Percentiles rank a stretch among this genome's conserved stretches.
Evolutionary conservation across 2,113 vertebrate genomes (phyloP).

Genomic region (Brachyhypopomus occidentalis): DNA sequence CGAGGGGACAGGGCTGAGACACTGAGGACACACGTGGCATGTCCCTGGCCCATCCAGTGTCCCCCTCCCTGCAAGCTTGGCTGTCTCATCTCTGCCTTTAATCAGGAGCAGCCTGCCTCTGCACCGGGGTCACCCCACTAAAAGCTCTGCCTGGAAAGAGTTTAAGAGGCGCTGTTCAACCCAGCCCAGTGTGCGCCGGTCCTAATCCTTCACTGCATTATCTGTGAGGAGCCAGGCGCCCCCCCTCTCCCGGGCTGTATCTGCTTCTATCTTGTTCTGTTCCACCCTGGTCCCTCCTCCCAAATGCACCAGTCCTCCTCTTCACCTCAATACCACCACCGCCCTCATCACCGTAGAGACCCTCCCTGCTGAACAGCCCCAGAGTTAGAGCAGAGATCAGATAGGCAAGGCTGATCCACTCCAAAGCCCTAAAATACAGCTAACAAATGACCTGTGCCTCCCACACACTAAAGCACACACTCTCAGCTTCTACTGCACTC

Average conservation of each 20-base stretch:
- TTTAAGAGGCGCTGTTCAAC: conserved; percentile 53
- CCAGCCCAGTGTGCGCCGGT: conserved; percentile 57
- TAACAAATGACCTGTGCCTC: conserved; percentile 73
- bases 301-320: neutral
- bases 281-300: neutral
- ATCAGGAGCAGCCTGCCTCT: conserved; percentile 54
- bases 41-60: conserved; percentile 19
- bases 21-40: conserved; percentile 34
- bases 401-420: conserved; percentile 69
- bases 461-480: conserved; percentile 62
- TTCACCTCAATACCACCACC: neutral
- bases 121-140: conserved; percentile 48
- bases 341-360: neutral
- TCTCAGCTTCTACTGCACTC: conserved; percentile 46
- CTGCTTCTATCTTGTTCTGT: conserved; percentile 11
- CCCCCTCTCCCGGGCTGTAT: conserved; percentile 48
- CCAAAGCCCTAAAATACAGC: conserved; percentile 74
- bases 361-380: conserved; percentile 43
- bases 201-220: conserved; percentile 71
- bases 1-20: conserved; percentile 10
- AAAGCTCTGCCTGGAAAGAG: conserved; percentile 40
- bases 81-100: conserved; percentile 40
- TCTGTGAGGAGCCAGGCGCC: conserved; percentile 44
- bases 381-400: conserved; percentile 68
- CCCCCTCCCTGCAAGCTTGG: conserved; percentile 11